Evolutionary conservation across 2,113 vertebrate genomes (phyloP), one percentile per base, ranked within the genome.

Genomic region (Trochalopteron elliotii): DNA sequence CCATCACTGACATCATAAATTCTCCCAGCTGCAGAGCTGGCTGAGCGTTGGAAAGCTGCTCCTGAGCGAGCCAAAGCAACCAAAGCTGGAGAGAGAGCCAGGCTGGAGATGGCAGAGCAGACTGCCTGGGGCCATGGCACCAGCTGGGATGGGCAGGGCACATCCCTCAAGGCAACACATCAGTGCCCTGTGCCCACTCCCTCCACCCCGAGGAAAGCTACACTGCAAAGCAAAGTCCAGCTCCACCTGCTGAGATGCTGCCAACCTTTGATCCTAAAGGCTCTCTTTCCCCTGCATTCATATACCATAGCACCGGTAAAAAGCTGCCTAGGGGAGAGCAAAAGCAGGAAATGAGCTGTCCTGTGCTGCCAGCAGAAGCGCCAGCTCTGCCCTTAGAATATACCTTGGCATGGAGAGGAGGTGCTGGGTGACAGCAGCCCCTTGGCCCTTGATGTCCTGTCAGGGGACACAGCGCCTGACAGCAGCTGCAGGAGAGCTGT

Each of bases 201-300:
- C 45, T 69, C 76, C 1, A 0, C 80, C 69, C 60, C 0, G 19
- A 55, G 57, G 0, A 31, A 33, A 75, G 81, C 33, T 17, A 13
- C 60, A 6, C 33, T 19, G 8, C 57, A 53, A 85, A 83, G 24
- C 94, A 86, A 95, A 97, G 95, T 95, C 72, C 86, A 76, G 35
- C 87, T 87, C 82, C 53, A 8, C 49, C 74, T 44, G 49, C 49
- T 2, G 40, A 74, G 86, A 70, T 5, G 2, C 71, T 49, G 82
- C 55, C 85, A 79, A 90, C 85, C 90, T 92, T 88, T 56, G 75
- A n/a, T 33, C 82, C 50, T 28, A 45, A 22, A 27, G 23, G 42
- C 44, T 75, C 53, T 30, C 8, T 71, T 74, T 42, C 39, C 19
- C 7, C 65, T 1, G 1, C 24, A 23, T 50, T 30, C 35, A 5